Evolutionary conservation across 1,140 invertebrate genomes (phyloP).

Genomic region (Pollicipes pollicipes): DNA sequence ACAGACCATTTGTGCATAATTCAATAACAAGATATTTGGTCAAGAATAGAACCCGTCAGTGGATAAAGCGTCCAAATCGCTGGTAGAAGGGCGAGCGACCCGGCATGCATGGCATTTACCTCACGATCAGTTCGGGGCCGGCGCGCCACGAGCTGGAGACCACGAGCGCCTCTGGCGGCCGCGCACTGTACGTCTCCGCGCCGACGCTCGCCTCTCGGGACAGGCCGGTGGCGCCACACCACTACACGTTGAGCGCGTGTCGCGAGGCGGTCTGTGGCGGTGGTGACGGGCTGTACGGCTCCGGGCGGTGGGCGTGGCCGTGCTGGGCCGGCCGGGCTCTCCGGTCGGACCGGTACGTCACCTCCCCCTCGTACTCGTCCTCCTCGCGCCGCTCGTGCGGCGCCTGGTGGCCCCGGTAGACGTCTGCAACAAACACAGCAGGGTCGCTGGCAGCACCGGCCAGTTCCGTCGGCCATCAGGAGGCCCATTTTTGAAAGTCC

Average conservation of each 20-base stretch:
- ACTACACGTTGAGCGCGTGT: not conserved
- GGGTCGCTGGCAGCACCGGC: too few relatives aligned
- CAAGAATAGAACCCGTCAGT: not conserved
- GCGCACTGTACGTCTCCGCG: not conserved
- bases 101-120: not conserved
- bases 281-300: not conserved
- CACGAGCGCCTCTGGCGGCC: too few relatives aligned
- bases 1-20: not conserved
- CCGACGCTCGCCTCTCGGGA: not conserved
- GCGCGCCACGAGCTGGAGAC: too few relatives aligned
- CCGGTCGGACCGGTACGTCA: not conserved
- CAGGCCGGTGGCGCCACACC: not conserved
- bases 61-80: not conserved
- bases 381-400: not conserved
- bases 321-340: too few relatives aligned
- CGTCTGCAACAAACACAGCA: not conserved
- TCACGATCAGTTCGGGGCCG: too few relatives aligned
- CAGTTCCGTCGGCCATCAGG: too few relatives aligned
- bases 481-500: too few relatives aligned
- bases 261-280: not conserved
- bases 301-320: not conserved
- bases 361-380: not conserved
- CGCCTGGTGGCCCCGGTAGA: not conserved
- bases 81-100: too few relatives aligned
- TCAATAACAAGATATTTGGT: slow-evolving; percentile 2